A percentile compares a stretch with the other conserved stretches of the same genome.
These are phyloP conservation scores for Epicampocera succincta DNA, from an alignment of 2,888 invertebrate species.

Conservation along the genomic window DNA sequence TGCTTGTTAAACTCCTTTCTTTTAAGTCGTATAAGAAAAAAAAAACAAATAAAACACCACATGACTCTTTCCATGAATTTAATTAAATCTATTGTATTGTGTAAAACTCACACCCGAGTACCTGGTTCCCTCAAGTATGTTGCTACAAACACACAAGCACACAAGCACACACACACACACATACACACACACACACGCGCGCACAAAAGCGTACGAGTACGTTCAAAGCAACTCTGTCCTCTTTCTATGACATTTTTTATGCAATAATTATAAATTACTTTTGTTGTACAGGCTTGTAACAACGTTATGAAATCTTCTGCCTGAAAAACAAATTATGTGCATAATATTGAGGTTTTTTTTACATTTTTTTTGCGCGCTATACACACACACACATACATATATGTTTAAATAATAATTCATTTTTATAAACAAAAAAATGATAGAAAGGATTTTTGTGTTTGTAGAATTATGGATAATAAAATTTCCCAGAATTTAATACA, in stretches of 20 bases:
- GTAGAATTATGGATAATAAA: not conserved
- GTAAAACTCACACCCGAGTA: not conserved
- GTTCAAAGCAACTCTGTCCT: not conserved
- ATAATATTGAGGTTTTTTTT: conserved; percentile 22
- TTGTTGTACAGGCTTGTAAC: not conserved
- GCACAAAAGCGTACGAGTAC: not conserved
- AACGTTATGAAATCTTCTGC: conserved; percentile 13
- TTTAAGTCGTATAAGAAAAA: too few species aligned
- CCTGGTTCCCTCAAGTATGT: conserved; percentile 4
- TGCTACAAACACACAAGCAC: not conserved
- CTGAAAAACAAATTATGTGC: conserved; percentile 19
- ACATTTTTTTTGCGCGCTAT: too few species aligned
- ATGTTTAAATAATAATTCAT: conserved; percentile 26
- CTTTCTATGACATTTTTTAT: conserved; percentile 27
- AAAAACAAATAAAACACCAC: not conserved
- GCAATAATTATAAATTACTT: conserved; percentile 35
- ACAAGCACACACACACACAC: not conserved
- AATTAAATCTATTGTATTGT: conserved; percentile 8
- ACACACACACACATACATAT: too few species aligned
- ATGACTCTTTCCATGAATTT: not conserved
- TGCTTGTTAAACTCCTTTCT: too few species aligned
- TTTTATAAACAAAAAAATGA: conserved; percentile 8
- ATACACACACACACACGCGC: too few species aligned
- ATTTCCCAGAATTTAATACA: too few species aligned
- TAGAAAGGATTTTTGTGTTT: not conserved